Base-by-base conservation (phyloP, 2,113 vertebrate genomes). In the Rhinogobius similis region DNA sequence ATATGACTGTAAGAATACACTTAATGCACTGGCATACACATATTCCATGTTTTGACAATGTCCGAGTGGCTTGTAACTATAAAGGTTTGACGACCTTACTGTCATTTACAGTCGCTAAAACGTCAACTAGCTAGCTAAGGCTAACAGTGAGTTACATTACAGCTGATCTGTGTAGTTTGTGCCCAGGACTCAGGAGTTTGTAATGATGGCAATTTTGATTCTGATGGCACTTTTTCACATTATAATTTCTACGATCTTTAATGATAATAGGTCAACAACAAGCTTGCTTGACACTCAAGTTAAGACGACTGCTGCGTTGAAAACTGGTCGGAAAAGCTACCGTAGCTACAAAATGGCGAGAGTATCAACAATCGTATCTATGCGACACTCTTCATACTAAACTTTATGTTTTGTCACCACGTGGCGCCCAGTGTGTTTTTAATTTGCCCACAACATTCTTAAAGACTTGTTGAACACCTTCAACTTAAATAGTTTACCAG, bases 331-430 rank as follows among this genome's bases (percentile, higher is more conserved):
- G 29, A 23, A 16, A 2, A 53, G 86, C 89, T 88, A 81, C 75
- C 73, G 61, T 76, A 59, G 83, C 81, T 87, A 92, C 90, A 92
- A 93, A 92, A 93, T 92, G 92, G 92, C 91, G 91, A 90, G 78
- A 88, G 88, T 83, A 88, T 88, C 88, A 91, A 90, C 87, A 92
- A 83, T 85, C 87, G 85, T 89, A 84, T 77, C 88, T 87, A 87
- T 83, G 87, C 84, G 84, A 91, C 88, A 75, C 82, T 81, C 83
- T 75, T 91, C 86, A 87, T 88, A 85, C 83, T 77, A 58, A 12
- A 7, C 79, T 81, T 76, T 70, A 13, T 67, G 66, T 69, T 50
- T 32, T 12, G 46, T 26, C 50, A 39, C 78, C 27, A 43, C 65
- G 44, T 73, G 44, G 41, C 61, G 44, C 1, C 29, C 21, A 1